These are phyloP conservation scores for Eulithis prunata DNA, from an alignment of 2,888 invertebrate genomes.

Conservation along the genomic window DNA sequence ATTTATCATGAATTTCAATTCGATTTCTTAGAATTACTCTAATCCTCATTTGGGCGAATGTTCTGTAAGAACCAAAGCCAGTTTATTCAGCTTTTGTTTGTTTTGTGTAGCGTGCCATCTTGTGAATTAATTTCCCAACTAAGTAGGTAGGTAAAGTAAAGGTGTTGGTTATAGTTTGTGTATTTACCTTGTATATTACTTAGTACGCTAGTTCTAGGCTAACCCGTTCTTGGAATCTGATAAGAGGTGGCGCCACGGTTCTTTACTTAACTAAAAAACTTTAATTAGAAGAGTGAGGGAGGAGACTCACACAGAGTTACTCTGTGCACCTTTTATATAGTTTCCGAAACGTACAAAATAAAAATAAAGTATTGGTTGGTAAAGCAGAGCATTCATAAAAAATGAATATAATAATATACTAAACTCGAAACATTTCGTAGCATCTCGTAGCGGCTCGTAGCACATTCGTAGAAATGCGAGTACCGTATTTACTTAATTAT, in stretches of 20 bases:
- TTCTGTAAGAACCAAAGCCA: no score
- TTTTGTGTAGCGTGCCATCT: slow-evolving; percentile 23
- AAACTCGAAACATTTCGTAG: slow-evolving; percentile 12
- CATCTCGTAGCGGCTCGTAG: slow-evolving; percentile 23
- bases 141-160: background rate
- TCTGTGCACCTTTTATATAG: no score
- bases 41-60: no score
- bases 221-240: slow-evolving; percentile 5
- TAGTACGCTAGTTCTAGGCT: slow-evolving; percentile 1
- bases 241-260: slow-evolving; percentile 25
- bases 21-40: no score
- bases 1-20: no score
- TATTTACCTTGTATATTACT: slow-evolving; percentile 6
- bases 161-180: slow-evolving; percentile 6
- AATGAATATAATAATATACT: background rate
- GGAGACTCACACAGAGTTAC: background rate
- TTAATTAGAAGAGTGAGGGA: background rate
- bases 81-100: background rate
- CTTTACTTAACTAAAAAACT: background rate
- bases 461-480: slow-evolving; percentile 6
- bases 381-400: no score
- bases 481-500: background rate
- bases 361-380: no score
- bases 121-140: slow-evolving; percentile 19
- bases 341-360: no score